These are phyloP conservation scores for Archocentrus centrarchus DNA, from an alignment of 2,113 vertebrate genomes.

Conservation along the genomic window DNA sequence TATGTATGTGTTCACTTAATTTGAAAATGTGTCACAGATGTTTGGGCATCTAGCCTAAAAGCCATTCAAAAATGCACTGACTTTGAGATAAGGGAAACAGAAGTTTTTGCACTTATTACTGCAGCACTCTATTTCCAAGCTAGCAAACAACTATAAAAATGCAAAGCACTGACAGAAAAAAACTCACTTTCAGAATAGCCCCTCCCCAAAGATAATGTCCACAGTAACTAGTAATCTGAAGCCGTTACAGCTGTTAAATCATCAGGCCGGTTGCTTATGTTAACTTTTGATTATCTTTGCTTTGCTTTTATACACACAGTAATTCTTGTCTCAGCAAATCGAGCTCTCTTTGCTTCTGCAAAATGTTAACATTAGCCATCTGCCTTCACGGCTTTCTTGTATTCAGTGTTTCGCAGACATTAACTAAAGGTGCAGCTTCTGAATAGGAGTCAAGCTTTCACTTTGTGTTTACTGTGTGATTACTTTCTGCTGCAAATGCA, in stretches of 20 bases:
- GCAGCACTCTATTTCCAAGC: too few relatives aligned
- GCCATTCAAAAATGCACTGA: neutral
- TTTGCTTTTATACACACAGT: neutral
- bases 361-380: neutral
- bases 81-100: fast-evolving
- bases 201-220: neutral
- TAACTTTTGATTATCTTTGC: neutral
- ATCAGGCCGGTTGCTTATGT: neutral
- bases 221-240: neutral
- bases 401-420: neutral
- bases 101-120: neutral
- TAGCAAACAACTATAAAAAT: neutral
- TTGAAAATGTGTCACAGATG: neutral
- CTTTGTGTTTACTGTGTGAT: neutral
- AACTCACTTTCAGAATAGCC: fast-evolving
- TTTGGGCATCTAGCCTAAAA: neutral
- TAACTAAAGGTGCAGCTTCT: neutral
- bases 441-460: neutral
- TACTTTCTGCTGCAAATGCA: neutral
- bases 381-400: neutral
- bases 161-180: neutral
- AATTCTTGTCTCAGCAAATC: neutral
- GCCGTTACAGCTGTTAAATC: neutral
- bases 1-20: too few relatives aligned
- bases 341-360: neutral